Evolutionary conservation across 2,888 invertebrate genomes (phyloP).

Genomic region (Apotomis turbidana): DNA sequence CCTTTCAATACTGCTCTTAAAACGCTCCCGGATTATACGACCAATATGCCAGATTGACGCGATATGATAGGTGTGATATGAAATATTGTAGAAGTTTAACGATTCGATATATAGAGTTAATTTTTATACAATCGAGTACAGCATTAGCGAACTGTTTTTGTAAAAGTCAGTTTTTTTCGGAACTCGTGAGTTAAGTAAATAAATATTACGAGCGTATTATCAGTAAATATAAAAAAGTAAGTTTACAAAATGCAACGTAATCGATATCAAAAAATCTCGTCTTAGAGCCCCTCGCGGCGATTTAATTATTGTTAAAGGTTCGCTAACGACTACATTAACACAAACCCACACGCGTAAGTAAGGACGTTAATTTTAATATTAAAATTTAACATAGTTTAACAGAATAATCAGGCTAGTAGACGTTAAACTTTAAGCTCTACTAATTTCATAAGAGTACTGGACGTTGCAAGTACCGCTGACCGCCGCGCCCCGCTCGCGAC

Average conservation of each 20-base stretch:
- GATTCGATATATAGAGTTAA: constrained; percentile 29
- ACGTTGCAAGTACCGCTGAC: constrained; percentile 1
- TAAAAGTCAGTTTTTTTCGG: constrained; percentile 42
- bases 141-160: constrained; percentile 36
- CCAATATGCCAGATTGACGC: constrained; percentile 25
- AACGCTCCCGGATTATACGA: constrained; percentile 17
- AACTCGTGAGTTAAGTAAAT: constrained; percentile 35
- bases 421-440: constrained; percentile 54
- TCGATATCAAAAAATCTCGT: constrained; percentile 51
- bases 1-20: constrained; percentile 28
- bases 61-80: constrained; percentile 24
- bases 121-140: constrained; percentile 41
- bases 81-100: constrained; percentile 28
- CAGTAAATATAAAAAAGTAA: constrained; percentile 36
- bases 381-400: constrained; percentile 53
- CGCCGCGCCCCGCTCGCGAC: constrained; percentile 61
- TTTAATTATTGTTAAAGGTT: constrained; percentile 45
- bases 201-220: constrained; percentile 28
- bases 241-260: constrained; percentile 30
- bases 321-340: constrained; percentile 73
- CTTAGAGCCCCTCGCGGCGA: constrained; percentile 49
- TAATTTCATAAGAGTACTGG: constrained; percentile 45
- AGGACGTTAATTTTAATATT: constrained; percentile 60
- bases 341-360: constrained; percentile 81
- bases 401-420: constrained; percentile 54